Base-by-base conservation (phyloP, 1,140 invertebrate species). In the Oryctes rhinoceros region DNA sequence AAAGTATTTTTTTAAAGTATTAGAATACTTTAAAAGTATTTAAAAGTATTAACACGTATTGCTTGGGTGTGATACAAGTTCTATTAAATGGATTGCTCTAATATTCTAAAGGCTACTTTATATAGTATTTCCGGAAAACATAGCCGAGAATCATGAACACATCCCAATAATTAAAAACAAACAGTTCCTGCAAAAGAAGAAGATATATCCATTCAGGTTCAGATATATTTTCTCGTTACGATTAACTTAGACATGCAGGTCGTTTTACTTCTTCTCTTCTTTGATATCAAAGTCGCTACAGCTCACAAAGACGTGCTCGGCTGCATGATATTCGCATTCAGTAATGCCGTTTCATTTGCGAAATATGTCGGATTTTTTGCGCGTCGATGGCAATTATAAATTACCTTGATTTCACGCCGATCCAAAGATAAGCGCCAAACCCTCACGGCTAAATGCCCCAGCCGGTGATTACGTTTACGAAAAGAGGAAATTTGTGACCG, bases 371-470 rank as follows among this genome's bases (percentile, higher is more conserved):
- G 65, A 20, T 67, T 67, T 67, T 67, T 67, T 67, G 65, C 65
- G 65, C 65, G 65, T 35, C 20, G 65, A 67, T 67, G 65, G 74
- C 74, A 76, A 76, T 76, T 76, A 44, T 76, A 76, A 76, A 76
- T 76, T 76, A 76, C 74, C 37, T 76, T 35, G 74, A 44, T 76
- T 76, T 76, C 74, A 76, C 74, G 74, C 74, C 74, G 74, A 76
- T 76, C 35, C 74, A 35, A 76, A 76, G 74, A 76, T 76, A 76
- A 76, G 37, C 74, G 44, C 44, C n/a, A 76, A 76, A 48, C 74
- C 71, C 74, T 48, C 7, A 20, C 15, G 37, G 35, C 74, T 39
- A n/a, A 76, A 39, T 4, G 10, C 30, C 74, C 74, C 74, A 15
- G 24, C 20, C 35, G 11, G 37, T 44, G 74, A 76, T 76, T 76